Conservation (phyloP, 2,797 vertebrate species). For the Thripadectes ignobilis region DNA sequence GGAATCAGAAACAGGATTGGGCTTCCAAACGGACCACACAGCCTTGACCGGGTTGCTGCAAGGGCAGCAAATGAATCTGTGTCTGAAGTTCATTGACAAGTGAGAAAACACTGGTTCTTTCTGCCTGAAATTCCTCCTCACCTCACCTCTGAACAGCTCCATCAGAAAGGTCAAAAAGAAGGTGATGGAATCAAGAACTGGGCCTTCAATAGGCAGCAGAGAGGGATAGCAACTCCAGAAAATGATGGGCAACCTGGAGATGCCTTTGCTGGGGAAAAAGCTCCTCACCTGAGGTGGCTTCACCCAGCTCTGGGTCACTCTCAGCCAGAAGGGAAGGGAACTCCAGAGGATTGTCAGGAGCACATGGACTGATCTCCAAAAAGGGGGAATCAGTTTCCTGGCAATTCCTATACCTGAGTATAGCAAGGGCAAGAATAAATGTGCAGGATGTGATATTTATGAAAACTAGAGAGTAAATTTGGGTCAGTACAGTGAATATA, state of each 20-base stretch:
- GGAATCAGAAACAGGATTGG: not conserved
- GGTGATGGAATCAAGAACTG: accelerated
- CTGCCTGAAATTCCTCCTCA: not conserved
- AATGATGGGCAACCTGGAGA: not conserved
- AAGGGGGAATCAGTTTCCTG: not conserved
- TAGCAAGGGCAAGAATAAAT: not conserved
- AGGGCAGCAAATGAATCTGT: not conserved
- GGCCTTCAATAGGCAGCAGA: not conserved
- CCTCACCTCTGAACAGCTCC: not conserved
- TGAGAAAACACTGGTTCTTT: not conserved
- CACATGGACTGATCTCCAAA: not conserved
- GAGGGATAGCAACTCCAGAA: not conserved
- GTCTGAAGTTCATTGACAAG: not conserved
- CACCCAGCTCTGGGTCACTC: not conserved
- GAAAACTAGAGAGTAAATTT: not conserved
- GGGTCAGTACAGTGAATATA: not conserved
- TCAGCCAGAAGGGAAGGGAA: not conserved
- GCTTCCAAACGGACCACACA: constrained; percentile 54
- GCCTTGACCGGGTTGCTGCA: not conserved
- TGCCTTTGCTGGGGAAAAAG: not conserved
- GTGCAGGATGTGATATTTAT: not conserved
- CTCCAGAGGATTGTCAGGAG: not conserved
- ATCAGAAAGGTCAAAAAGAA: not conserved
- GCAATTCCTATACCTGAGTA: not conserved
- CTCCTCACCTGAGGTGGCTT: not conserved